These are phyloP conservation scores for Cryptomyrus ogoouensis DNA, from an alignment of 2,113 vertebrate genomes.

Conservation along the genomic window DNA sequence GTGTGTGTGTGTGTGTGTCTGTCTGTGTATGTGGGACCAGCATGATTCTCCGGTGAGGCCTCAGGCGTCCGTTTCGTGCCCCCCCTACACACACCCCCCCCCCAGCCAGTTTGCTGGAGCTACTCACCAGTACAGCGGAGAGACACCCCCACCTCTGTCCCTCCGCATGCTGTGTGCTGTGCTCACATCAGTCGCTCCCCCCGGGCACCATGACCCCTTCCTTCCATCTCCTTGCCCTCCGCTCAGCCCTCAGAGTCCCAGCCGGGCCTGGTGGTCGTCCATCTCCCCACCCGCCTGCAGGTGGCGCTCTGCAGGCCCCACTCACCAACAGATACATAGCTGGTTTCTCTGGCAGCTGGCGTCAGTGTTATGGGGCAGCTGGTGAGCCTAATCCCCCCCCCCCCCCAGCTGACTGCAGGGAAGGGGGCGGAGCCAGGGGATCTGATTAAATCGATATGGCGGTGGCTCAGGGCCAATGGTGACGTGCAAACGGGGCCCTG, in stretches of 20 bases:
- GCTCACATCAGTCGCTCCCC: background rate
- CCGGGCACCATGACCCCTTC: background rate
- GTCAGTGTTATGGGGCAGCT: slow-evolving; percentile 23
- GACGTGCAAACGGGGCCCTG: background rate
- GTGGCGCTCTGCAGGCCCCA: slow-evolving; percentile 29
- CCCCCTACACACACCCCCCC: background rate
- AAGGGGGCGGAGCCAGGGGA: background rate
- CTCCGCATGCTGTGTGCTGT: background rate
- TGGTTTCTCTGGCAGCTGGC: slow-evolving; percentile 19
- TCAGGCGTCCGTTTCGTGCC: background rate
- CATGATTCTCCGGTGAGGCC: no score
- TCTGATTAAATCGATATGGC: slow-evolving; percentile 32
- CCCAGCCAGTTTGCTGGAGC: slow-evolving; percentile 3
- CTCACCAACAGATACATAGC: slow-evolving; percentile 19
- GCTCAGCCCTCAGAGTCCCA: background rate
- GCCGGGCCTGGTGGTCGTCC: slow-evolving; percentile 17
- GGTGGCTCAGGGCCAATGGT: slow-evolving; percentile 24
- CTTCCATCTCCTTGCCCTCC: no score
- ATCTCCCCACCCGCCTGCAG: slow-evolving; percentile 30
- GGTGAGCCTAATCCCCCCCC: slow-evolving; percentile 6
- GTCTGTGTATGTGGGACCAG: background rate
- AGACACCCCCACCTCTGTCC: no score
- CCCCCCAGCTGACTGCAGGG: background rate
- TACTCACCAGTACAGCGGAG: slow-evolving; percentile 39
- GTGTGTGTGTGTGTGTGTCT: background rate